A percentile compares a stretch with the other conserved stretches of the same genome.
Conservation (phyloP, 2,797 vertebrate species). For the Amblyraja radiata region DNA sequence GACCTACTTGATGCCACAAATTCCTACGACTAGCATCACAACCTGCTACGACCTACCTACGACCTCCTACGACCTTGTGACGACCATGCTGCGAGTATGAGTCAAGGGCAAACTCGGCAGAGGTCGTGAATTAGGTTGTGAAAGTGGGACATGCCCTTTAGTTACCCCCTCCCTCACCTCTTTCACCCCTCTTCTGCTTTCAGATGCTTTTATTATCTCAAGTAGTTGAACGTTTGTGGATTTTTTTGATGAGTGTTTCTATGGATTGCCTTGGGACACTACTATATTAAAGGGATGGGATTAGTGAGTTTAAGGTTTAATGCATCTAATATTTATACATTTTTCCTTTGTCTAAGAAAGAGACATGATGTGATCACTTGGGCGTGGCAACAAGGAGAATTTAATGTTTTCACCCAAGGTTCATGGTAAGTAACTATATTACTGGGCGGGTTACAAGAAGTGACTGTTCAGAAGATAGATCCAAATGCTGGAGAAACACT, state of each 20-base stretch:
- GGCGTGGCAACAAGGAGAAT: background rate
- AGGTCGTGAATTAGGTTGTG: too few relatives aligned
- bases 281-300: background rate
- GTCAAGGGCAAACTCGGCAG: too few relatives aligned
- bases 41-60: too few relatives aligned
- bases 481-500: too few relatives aligned
- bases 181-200: background rate
- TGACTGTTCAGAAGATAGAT: background rate
- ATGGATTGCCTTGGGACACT: background rate
- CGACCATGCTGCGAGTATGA: too few relatives aligned
- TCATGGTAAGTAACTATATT: background rate
- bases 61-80: too few relatives aligned
- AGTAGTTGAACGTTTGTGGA: too few relatives aligned
- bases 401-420: background rate
- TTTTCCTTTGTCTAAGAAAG: background rate
- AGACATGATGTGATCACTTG: background rate
- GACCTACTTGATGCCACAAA: too few relatives aligned
- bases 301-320: background rate
- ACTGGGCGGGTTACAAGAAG: background rate
- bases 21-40: too few relatives aligned
- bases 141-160: too few relatives aligned
- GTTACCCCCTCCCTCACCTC: background rate
- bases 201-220: too few relatives aligned
- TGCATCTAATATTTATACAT: background rate
- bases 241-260: background rate